These are phyloP conservation scores for Gryllus bimaculatus DNA, from an alignment of 1,140 invertebrate genomes.

Conservation along the genomic window DNA sequence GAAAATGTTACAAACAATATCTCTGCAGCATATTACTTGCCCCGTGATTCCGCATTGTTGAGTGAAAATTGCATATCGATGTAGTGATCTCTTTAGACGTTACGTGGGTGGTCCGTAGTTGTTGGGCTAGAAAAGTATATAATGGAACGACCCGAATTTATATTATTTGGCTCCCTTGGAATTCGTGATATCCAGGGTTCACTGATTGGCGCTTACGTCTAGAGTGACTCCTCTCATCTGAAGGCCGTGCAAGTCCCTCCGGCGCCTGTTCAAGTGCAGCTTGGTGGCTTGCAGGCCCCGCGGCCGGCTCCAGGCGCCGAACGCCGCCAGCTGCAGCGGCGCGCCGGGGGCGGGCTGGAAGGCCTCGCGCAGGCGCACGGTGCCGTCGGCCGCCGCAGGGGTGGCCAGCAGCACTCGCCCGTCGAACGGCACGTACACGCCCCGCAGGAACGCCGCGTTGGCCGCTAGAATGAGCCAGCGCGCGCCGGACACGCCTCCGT, in stretches of 20 bases:
- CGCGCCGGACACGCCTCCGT: too few species aligned
- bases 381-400: neutral
- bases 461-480: too few species aligned
- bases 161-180: too few species aligned
- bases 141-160: too few species aligned
- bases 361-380: neutral
- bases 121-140: too few species aligned
- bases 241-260: neutral
- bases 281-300: neutral
- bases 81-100: too few species aligned
- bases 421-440: neutral
- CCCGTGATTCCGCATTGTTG: too few species aligned
- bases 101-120: too few species aligned
- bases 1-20: too few species aligned
- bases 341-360: neutral
- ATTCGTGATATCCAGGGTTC: too few species aligned
- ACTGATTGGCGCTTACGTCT: neutral
- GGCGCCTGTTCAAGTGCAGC: neutral
- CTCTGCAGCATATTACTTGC: too few species aligned
- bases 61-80: too few species aligned
- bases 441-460: neutral
- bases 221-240: neutral
- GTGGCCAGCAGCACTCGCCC: neutral
- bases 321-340: neutral
- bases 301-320: neutral